Evolutionary conservation across 2,888 invertebrate species (phyloP), one percentile per base, ranked within the genome.

Genomic region (Ephialtes manifestator): DNA sequence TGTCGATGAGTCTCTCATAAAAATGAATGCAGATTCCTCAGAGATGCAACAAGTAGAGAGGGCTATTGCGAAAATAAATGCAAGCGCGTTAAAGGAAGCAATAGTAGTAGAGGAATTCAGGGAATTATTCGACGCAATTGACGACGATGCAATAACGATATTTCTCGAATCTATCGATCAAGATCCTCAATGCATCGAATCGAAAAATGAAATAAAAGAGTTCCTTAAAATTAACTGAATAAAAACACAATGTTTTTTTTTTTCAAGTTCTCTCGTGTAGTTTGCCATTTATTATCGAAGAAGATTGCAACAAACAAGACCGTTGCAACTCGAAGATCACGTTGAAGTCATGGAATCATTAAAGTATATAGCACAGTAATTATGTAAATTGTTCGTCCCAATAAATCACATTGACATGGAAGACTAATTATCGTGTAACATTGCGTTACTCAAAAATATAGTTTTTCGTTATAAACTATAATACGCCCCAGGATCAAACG

Each of bases 1-100:
- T 85, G 96, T 96, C 11, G 96, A 96, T 90, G 74, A 18, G 68
- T 13, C 65, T 18, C 39, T 84, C 18, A 28, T 81, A 13, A 60
- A 71, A 51, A 80, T 83, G 13, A 18, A 71, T 10, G 71, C 58
- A 11, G 31, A 78, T 60, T 60, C 65, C 5, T 10, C 46, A 7
- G 46, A 28, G n/a, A 51, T 65, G 15, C 24, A 48, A 43, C 46
- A 46, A 20, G 15, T 65, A 3, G 48, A 77, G 24, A 13, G 24
- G 15, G 70, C 65, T 10, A 58, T 77, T 13, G 24, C n/a, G 3
- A 28, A 18, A 72, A 77, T 82, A 53, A 77, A 67, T 31, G 70
- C 55, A 46, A 53, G 65, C 24, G 13, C 24, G 43, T 60, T 82
- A 65, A 46, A 77, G 18, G 24, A 53, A n/a, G 20, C 43, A 65